Conservation (phyloP, 2,797 vertebrate genomes). For the Buceros bicornis region DNA sequence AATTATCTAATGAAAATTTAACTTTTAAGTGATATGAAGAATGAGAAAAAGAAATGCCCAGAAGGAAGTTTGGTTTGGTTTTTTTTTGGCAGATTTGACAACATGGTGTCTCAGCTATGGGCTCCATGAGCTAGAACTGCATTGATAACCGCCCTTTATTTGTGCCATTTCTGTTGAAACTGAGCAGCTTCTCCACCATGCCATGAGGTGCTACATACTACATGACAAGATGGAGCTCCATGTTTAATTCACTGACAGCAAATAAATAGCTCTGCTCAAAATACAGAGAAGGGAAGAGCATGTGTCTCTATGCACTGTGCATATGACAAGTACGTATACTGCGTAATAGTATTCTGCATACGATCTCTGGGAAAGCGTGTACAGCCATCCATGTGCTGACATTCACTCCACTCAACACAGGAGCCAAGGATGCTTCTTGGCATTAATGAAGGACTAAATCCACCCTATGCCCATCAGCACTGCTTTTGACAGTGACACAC, state of each 20-base stretch:
- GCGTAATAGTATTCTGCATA: no score
- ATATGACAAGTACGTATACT: rapidly evolving
- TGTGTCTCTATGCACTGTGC: not conserved
- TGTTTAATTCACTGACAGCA: not conserved
- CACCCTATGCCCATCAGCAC: no score
- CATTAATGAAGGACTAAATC: not conserved
- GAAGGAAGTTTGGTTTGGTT: not conserved
- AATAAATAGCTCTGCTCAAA: not conserved
- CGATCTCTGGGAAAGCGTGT: not conserved
- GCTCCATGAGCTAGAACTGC: not conserved
- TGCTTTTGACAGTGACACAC: not conserved
- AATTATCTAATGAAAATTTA: not conserved
- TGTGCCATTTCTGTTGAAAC: not conserved
- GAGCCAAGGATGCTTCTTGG: not conserved
- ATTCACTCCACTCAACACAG: not conserved
- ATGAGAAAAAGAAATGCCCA: not conserved
- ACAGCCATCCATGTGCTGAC: rapidly evolving
- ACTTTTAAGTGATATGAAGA: not conserved
- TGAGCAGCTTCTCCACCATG: not conserved
- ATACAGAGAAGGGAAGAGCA: not conserved
- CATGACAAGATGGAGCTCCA: not conserved
- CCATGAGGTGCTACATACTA: not conserved
- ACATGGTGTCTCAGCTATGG: not conserved
- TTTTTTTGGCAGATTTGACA: not conserved
- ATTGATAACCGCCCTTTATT: not conserved